Conservation (phyloP, 2,113 vertebrate species). For the Ageneiosus marmoratus region DNA sequence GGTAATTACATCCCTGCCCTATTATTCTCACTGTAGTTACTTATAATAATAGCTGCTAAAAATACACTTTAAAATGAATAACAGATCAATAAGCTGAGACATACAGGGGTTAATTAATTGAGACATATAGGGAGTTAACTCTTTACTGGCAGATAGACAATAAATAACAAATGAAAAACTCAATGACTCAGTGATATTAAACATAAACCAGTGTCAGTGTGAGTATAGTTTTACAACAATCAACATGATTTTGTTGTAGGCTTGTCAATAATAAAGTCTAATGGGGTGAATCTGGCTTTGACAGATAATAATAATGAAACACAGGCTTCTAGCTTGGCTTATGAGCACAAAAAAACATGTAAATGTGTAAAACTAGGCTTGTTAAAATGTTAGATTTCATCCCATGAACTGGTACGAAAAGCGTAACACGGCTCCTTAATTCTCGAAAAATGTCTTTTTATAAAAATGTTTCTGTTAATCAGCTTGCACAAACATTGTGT, state of each 20-base stretch:
- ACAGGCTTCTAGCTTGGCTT: not conserved
- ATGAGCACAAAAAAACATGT: conserved; percentile 30
- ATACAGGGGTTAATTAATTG: no score
- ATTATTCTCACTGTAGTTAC: not conserved
- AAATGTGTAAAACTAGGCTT: not conserved
- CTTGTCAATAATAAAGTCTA: not conserved
- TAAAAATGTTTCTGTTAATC: not conserved
- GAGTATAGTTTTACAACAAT: not conserved
- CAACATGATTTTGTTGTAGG: not conserved
- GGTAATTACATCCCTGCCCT: not conserved
- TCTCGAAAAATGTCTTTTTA: not conserved
- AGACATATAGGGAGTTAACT: not conserved
- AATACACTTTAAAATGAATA: not conserved
- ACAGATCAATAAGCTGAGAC: not conserved
- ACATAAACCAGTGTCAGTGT: not conserved
- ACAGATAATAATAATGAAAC: conserved; percentile 11
- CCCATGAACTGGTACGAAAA: not conserved
- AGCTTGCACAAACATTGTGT: not conserved
- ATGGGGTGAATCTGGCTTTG: conserved; percentile 8
- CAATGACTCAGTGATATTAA: not conserved
- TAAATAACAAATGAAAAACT: not conserved
- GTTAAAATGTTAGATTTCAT: not conserved
- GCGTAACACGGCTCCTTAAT: not conserved
- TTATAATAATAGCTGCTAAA: not conserved
- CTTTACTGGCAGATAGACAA: not conserved